phyloP scores from a whole-genome alignment of 53 echinoderm and acorn worm genomes.

The Hippasteria phrygiana region DNA sequence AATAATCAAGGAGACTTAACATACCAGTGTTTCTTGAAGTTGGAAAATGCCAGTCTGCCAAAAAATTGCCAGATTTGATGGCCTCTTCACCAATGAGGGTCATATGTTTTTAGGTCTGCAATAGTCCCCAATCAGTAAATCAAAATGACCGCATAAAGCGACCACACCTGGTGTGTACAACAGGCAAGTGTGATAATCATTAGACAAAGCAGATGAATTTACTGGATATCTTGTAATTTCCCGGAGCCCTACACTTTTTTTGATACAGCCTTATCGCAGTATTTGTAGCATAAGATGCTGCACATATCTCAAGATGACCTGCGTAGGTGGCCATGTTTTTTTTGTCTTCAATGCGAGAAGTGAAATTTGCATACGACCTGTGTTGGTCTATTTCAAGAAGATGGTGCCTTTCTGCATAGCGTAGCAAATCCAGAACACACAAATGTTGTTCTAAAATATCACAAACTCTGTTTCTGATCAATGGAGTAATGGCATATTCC shows the following conservation, averaged over 20 bases:
- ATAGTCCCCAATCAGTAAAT: constrained; percentile 10
- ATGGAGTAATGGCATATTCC: neutral
- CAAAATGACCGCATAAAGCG: constrained; percentile 33
- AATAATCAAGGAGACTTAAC: constrained; percentile 41
- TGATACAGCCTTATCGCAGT: constrained; percentile 38
- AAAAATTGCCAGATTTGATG: constrained; percentile 10
- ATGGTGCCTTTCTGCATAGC: constrained; percentile 15
- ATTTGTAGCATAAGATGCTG: constrained; percentile 8
- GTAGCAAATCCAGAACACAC: constrained; percentile 1
- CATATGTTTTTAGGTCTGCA: constrained; percentile 23
- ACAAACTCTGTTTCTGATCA: constrained; percentile 9
- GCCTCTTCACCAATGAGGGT: constrained; percentile 15
- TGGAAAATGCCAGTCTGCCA: constrained; percentile 12
- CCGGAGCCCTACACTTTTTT: constrained; percentile 6
- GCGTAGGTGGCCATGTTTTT: constrained; percentile 6
- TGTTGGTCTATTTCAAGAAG: constrained; percentile 18
- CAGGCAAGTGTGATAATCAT: constrained; percentile 17
- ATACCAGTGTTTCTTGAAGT: neutral
- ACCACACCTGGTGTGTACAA: constrained; percentile 30
- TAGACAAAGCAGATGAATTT: neutral
- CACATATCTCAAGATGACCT: constrained; percentile 37
- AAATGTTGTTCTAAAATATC: constrained; percentile 4
- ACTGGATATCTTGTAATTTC: constrained; percentile 33
- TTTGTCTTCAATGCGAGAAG: constrained; percentile 25
- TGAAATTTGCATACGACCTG: constrained; percentile 9